phyloP scores from a whole-genome alignment of 2,797 vertebrate genomes.

The Arctocebus calabarensis region DNA sequence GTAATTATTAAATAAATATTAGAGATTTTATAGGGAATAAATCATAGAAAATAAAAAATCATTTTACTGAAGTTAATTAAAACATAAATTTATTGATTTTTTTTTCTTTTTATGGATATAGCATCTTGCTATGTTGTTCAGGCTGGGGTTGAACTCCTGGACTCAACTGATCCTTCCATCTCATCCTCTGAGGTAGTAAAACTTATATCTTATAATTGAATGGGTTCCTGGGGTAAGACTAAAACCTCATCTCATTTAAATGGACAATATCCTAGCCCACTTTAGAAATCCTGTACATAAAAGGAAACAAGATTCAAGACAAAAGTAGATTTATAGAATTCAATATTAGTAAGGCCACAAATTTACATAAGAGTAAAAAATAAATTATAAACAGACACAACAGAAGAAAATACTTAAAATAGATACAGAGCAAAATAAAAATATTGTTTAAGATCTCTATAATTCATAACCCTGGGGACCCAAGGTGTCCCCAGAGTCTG shows the following conservation, averaged over 20 bases:
- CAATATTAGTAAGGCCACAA: background rate
- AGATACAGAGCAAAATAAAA: background rate
- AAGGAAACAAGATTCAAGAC: background rate
- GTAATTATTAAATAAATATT: background rate
- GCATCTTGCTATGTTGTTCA: background rate
- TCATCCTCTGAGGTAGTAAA: background rate
- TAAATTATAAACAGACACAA: background rate
- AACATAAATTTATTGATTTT: background rate
- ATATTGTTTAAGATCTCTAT: background rate
- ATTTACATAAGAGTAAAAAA: background rate
- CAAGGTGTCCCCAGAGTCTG: background rate
- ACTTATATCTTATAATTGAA: background rate
- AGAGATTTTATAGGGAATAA: background rate
- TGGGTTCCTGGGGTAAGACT: background rate
- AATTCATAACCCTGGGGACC: background rate
- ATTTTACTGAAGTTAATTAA: conserved; percentile 24
- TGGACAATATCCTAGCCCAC: background rate
- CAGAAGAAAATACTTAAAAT: background rate
- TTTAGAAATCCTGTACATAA: background rate
- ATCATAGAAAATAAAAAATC: background rate
- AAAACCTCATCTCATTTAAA: conserved; percentile 22
- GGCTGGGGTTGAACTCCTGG: background rate
- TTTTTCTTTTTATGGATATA: background rate
- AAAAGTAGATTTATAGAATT: background rate
- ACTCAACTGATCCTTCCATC: background rate